Conservation (phyloP, 2,797 vertebrate species). For the Botia almorhae region DNA sequence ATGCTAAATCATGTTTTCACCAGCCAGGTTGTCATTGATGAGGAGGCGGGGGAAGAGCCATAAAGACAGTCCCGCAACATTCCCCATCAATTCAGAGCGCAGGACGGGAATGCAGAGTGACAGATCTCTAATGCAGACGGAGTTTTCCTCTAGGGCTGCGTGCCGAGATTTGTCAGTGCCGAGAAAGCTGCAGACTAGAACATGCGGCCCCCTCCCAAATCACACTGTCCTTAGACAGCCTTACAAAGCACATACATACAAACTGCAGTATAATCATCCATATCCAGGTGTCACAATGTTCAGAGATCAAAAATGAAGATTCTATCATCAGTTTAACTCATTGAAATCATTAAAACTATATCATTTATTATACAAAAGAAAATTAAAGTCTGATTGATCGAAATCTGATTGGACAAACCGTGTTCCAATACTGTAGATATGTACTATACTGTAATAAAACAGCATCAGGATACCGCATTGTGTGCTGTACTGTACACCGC, state of each 20-base stretch:
- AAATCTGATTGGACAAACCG: too few species aligned
- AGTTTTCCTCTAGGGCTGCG: constrained; percentile 68
- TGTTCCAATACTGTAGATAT: too few species aligned
- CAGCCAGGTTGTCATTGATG: constrained; percentile 55
- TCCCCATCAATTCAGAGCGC: constrained; percentile 66
- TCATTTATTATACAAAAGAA: too few species aligned
- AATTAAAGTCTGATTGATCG: too few species aligned
- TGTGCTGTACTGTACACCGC: too few species aligned
- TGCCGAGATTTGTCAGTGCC: constrained; percentile 66
- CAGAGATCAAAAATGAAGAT: too few species aligned
- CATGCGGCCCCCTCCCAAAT: constrained; percentile 42
- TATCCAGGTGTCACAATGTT: background rate
- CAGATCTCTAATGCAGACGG: constrained; percentile 71
- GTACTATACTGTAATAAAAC: too few species aligned
- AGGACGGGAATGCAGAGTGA: constrained; percentile 67
- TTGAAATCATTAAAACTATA: too few species aligned
- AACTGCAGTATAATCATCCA: background rate
- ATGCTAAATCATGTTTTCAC: constrained; percentile 17
- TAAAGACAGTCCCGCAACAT: constrained; percentile 63
- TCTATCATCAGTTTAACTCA: too few species aligned
- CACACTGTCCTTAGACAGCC: constrained; percentile 41
- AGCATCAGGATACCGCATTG: too few species aligned
- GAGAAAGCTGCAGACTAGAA: constrained; percentile 61
- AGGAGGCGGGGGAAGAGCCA: constrained; percentile 58
- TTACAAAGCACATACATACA: constrained; percentile 27